A percentile compares a stretch with the other conserved stretches of the same genome.
Evolutionary conservation across 2,888 invertebrate species (phyloP).

Genomic region (Cactoblastis cactorum): DNA sequence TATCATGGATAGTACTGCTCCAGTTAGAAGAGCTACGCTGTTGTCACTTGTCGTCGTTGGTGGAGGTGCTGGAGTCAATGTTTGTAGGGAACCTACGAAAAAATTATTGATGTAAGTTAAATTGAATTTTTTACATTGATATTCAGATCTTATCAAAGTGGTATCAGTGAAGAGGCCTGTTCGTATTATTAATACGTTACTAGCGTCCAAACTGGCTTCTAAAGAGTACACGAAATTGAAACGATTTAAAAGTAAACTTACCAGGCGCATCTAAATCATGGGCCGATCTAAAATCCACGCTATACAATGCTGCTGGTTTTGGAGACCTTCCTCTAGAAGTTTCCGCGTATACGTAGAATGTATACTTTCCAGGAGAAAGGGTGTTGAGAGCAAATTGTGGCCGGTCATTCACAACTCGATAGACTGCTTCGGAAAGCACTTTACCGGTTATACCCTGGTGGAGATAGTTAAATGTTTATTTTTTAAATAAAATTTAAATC

Average conservation of each 20-base stretch:
- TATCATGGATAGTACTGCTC: conserved; percentile 64
- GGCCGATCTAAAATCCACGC: conserved; percentile 67
- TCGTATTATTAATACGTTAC: too few relatives aligned
- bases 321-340: conserved; percentile 90
- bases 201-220: not conserved
- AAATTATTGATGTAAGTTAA: not conserved
- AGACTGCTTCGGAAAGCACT: conserved; percentile 77
- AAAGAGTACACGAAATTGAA: too few relatives aligned
- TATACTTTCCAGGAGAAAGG: conserved; percentile 88
- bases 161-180: too few relatives aligned
- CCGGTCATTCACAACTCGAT: conserved; percentile 81
- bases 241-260: conserved; percentile 25
- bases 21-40: conserved; percentile 62
- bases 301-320: conserved; percentile 84
- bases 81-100: conserved; percentile 61
- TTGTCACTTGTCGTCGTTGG: conserved; percentile 45
- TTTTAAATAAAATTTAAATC: too few relatives aligned
- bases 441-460: conserved; percentile 70
- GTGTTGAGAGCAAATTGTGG: conserved; percentile 87
- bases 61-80: conserved; percentile 59
- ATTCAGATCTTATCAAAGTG: too few relatives aligned
- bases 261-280: conserved; percentile 64
- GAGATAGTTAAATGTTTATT: not conserved
- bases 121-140: too few relatives aligned
- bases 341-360: conserved; percentile 88